These are phyloP conservation scores for Aptenodytes forsteri DNA, from an alignment of 2,113 vertebrate genomes.

Conservation along the genomic window DNA sequence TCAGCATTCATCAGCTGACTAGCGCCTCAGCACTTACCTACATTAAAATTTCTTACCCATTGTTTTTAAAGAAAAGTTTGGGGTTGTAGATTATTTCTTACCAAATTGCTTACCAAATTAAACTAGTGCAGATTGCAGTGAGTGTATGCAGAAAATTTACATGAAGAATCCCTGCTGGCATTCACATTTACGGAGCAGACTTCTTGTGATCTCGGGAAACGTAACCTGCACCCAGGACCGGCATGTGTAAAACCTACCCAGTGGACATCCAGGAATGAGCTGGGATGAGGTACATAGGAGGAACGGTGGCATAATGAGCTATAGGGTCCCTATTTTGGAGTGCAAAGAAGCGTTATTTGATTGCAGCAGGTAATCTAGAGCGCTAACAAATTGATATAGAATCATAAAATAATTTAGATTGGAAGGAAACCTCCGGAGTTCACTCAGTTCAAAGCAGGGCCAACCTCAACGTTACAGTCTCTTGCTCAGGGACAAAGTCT, in stretches of 20 bases:
- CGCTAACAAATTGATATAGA: background rate
- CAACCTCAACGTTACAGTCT: background rate
- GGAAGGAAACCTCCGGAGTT: background rate
- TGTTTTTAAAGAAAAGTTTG: background rate
- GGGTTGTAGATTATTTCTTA: background rate
- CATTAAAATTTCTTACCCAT: fast-evolving
- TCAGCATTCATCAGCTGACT: background rate
- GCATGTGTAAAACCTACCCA: background rate
- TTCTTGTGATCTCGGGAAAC: background rate
- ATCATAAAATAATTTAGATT: conserved; percentile 53
- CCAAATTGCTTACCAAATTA: background rate
- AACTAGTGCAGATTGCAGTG: background rate
- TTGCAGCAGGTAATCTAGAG: background rate
- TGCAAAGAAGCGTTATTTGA: background rate
- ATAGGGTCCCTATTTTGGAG: background rate
- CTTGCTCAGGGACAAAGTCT: background rate
- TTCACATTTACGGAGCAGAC: fast-evolving
- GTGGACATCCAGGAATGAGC: background rate
- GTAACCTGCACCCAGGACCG: background rate
- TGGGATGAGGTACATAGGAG: background rate
- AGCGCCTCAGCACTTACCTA: background rate
- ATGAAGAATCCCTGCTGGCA: background rate
- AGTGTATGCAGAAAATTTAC: background rate
- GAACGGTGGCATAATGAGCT: background rate
- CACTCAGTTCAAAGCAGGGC: background rate